These are phyloP conservation scores for Tautogolabrus adspersus DNA, from an alignment of 2,113 vertebrate species.

Conservation along the genomic window DNA sequence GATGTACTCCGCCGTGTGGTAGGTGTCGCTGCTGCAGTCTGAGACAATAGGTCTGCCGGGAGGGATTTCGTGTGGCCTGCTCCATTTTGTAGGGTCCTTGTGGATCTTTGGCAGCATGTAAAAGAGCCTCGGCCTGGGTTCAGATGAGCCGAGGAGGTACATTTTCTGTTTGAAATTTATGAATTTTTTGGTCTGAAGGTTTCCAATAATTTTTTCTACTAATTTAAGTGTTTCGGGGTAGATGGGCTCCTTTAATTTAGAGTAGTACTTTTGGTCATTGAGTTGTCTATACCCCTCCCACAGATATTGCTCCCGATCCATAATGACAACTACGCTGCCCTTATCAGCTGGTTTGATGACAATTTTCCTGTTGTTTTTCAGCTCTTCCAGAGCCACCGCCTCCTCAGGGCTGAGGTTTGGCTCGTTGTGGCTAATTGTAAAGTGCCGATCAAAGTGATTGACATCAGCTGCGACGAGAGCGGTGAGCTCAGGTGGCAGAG, in stretches of 20 bases:
- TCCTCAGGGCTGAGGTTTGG: too few relatives aligned
- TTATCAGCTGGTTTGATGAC: background rate
- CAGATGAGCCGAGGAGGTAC: too few relatives aligned
- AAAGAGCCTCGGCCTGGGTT: background rate
- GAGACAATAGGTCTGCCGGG: background rate
- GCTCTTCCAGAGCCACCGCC: background rate
- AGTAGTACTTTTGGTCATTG: background rate
- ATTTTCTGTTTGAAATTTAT: background rate
- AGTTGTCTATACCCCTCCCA: background rate
- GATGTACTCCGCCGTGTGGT: background rate
- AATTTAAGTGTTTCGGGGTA: background rate
- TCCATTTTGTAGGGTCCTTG: background rate
- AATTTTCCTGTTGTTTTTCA: background rate
- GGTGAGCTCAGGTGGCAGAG: too few relatives aligned
- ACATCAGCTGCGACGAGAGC: too few relatives aligned
- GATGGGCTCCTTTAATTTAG: background rate
- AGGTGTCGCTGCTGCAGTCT: background rate
- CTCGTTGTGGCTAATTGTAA: too few relatives aligned
- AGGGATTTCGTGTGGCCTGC: background rate
- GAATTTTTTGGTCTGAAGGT: background rate
- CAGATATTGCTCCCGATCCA: background rate
- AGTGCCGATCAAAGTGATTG: too few relatives aligned
- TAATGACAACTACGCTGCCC: background rate
- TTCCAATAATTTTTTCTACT: background rate
- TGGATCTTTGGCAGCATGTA: conserved; percentile 1